Conservation (phyloP, 2,888 invertebrate species). For the Tenodera sinensis region DNA sequence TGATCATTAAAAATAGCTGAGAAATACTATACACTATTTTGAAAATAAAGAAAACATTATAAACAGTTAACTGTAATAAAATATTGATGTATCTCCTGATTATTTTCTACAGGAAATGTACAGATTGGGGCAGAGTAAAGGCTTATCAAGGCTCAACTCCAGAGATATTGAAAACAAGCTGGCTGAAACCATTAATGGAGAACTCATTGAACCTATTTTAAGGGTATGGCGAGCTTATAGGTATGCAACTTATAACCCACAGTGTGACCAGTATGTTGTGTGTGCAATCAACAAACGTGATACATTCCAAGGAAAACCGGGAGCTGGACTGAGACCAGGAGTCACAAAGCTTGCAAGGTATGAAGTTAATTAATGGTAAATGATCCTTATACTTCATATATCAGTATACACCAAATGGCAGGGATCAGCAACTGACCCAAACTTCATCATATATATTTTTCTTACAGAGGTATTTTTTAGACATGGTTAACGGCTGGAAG, state of each 20-base stretch:
- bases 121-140: constrained; percentile 65
- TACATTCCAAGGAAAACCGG: constrained; percentile 53
- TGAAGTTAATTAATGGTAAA: background rate
- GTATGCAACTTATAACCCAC: constrained; percentile 63
- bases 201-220: constrained; percentile 78
- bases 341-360: constrained; percentile 63
- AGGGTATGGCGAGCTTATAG: constrained; percentile 77
- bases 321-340: constrained; percentile 62
- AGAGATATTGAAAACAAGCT: constrained; percentile 69
- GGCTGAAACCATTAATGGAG: constrained; percentile 76
- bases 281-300: constrained; percentile 65
- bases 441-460: no score
- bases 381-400: no score
- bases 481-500: no score
- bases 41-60: no score
- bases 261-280: constrained; percentile 74
- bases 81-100: background rate
- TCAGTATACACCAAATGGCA: no score
- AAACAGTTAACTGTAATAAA: no score
- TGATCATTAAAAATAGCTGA: no score
- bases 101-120: constrained; percentile 59
- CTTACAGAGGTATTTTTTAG: no score
- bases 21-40: no score
- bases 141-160: constrained; percentile 63
- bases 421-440: no score